Base-by-base conservation (phyloP, 2,113 vertebrate species). In the Sinocyclocheilus anshuiensis region DNA sequence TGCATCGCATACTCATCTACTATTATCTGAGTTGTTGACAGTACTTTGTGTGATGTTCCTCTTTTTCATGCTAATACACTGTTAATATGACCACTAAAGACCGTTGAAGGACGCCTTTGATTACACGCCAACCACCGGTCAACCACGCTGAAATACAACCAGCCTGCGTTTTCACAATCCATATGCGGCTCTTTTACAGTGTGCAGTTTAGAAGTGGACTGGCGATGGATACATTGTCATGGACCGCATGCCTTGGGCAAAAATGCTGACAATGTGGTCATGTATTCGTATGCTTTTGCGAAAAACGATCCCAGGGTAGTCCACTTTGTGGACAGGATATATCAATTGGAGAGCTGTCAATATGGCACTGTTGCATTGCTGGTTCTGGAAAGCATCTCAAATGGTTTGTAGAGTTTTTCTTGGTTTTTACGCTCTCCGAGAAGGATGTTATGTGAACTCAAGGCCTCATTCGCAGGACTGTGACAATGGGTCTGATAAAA, bases 401-500 rank as follows among this genome's bases (percentile, higher is more conserved):
- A 67, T 33, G 20, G 9, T 74, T 15, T 24, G 22, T 4, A 59
- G 42, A 63, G 18, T 63, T 84, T 75, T 45, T 22, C 39, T 77
- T 29, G 36, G 8, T 15, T 75, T 45, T 50, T 20, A 45, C 7
- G n/a, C 36, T 69, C 29, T 45, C 65, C 0, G 2, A 50, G 22
- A 77, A 48, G 22, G 33, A 12, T 45, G 57, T 83, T 83, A 81
- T 4, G 15, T 50, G 67, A 55, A 69, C 59, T 50, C 5, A 22
- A 69, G 13, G 15, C 42, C 77, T 45, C 79, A 83, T 85, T 86
- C 78, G 69, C 76, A 85, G 59, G 1, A 33, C 22, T 79, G 67
- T 85, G 83, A 88, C 77, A 84, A 85, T 61, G 69, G 81, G 45
- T 48, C 74, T 89, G 78, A 89, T 86, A 82, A 86, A 83, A 88